Evolutionary conservation across 2,797 vertebrate genomes (phyloP), one percentile per base, ranked within the genome.

Genomic region (Thaleichthys pacificus): DNA sequence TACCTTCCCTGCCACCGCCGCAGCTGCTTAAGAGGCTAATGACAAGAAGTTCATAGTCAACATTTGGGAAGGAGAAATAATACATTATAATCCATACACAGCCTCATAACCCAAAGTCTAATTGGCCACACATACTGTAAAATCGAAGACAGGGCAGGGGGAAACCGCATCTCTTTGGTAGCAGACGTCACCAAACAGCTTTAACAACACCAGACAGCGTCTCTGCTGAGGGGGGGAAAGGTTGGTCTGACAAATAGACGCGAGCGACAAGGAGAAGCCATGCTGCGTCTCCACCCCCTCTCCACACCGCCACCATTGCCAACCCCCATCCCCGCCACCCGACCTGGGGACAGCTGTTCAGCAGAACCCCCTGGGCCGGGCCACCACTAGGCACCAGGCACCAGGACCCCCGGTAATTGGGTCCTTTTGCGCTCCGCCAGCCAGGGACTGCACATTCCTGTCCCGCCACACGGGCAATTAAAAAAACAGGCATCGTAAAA

Each of bases 101-200:
- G 87, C 82, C 91, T 91, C 86, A 78, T 90, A 92, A 91, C 87
- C 87, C 83, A 69, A 77, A 87, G 83, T 89, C 88, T 93, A 93
- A 93, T 93, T 92, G 93, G 91, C 91, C 91, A 93, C 91, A 92
- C 89, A 91, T 80, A 89, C 87, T 86, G 89, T 78, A 82, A 87
- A 88, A 89, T 86, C 83, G 70, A 66, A 57, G 78, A 83, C 3
- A 51, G 49, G 4, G 49, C 2, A 58, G 63, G 49, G 58, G 86
- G 72, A 75, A 80, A 28, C 61, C 74, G 63, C 76, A 66, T 28
- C 77, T 83, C 83, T 84, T 84, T 70, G 81, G 77, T 77, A 14
- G 42, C 42, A 38, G 66, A 81, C 69, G 75, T 86, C 82, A 76
- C 85, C 7, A 69, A 78, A 74, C 77, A 68, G 71, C 80, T 79